Evolutionary conservation across 2,888 invertebrate species (phyloP).

Genomic region (Adineta ricciae): DNA sequence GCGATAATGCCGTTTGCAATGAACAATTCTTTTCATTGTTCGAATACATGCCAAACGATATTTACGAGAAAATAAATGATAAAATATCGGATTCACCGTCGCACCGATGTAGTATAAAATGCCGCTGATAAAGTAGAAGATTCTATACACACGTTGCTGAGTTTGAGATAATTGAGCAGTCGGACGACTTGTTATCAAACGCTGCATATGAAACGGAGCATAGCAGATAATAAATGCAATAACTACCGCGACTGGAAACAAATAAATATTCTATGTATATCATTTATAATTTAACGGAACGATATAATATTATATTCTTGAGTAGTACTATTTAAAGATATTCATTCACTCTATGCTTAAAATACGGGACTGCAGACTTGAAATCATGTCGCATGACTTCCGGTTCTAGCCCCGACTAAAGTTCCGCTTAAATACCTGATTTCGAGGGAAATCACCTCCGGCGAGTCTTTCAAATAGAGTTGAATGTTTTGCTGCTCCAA

Average conservation of each 20-base stretch:
- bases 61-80: slow-evolving; percentile 17
- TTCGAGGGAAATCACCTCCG: too few species aligned
- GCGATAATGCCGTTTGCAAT: neutral
- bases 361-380: too few species aligned
- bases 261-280: too few species aligned
- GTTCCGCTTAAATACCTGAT: too few species aligned
- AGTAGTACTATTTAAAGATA: too few species aligned
- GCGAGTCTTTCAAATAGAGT: too few species aligned
- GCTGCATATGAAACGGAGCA: slow-evolving; percentile 4
- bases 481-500: too few species aligned
- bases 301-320: too few species aligned
- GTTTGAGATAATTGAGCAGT: neutral
- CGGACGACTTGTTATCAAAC: neutral
- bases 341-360: too few species aligned
- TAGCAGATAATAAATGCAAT: slow-evolving; percentile 9
- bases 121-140: slow-evolving; percentile 69
- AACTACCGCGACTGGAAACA: neutral
- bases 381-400: too few species aligned
- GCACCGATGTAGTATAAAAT: slow-evolving; percentile 81
- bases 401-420: too few species aligned
- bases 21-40: neutral
- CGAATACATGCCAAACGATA: slow-evolving; percentile 1
- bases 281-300: too few species aligned
- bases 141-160: neutral
- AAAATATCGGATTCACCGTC: slow-evolving; percentile 67